Base-by-base conservation (phyloP, 1,140 invertebrate species). In the Penaeus japonicus region DNA sequence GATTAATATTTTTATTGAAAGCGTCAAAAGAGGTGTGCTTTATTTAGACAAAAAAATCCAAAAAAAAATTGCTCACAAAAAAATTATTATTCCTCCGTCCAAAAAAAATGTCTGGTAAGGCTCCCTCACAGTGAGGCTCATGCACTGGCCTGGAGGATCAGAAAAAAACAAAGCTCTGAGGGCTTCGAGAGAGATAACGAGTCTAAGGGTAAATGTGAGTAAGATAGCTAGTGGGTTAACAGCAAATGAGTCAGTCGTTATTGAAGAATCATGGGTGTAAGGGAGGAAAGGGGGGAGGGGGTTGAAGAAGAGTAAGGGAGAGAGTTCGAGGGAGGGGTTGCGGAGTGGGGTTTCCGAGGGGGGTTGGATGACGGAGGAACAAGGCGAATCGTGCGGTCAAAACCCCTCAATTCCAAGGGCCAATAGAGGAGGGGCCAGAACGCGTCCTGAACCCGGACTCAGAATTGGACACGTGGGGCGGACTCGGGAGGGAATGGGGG, bases 31-130 rank as follows among this genome's bases (percentile, higher is more conserved):
- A n/a, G 81, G 81, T 47, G 35, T 54, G 32, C 47, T 65, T 70
- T 80, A 65, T 65, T 80, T 70, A 77, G 62, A 30, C 39, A 85
- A 78, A 27, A 78, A 39, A n/a, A 47, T 47, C 47, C 47, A 47
- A 47, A 47, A 47, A 47, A 47, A 5, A 39, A 2, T 39, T 47
- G 47, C 10, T 47, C 47, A 47, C 47, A 47, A 78, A 39, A 57
- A 79, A 86, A 86, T 47, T 54, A 54, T 12, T 55, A 59, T 70
- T 87, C 85, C 85, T 87, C 78, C 85, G 85, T 87, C 85, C 85
- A 87, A 87, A 87, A 47, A 87, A 59, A 39, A 47, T 73, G 85
- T 87, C 85, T 87, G 85, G 85, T 87, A 87, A 85, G 77, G 78
- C 77, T 81, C 78, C 85, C 78, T 87, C 85, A 81, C 65, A 53